These are phyloP conservation scores for Drosophila pandora DNA, from an alignment of 1,140 invertebrate species.

Conservation along the genomic window DNA sequence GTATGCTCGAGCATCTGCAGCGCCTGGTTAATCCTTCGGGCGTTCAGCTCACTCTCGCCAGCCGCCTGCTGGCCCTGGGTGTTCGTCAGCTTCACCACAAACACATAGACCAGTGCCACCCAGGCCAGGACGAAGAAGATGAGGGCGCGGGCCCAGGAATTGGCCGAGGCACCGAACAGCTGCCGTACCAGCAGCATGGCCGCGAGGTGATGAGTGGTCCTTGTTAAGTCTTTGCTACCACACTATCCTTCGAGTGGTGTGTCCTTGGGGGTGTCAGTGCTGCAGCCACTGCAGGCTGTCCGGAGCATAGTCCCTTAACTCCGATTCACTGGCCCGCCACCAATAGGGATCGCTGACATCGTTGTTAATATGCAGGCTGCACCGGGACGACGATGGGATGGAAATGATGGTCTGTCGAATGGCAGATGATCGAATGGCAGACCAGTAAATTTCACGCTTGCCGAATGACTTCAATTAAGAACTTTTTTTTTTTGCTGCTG, in stretches of 20 bases:
- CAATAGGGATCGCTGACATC: not conserved
- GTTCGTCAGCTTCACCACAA: constrained; percentile 74
- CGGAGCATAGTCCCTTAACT: not conserved
- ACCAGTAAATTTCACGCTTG: not conserved
- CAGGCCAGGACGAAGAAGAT: constrained; percentile 80
- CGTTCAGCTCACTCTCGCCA: constrained; percentile 64
- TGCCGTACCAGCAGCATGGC: constrained; percentile 79
- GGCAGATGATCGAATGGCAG: not conserved
- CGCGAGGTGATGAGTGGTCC: not conserved
- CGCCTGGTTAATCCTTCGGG: constrained; percentile 74
- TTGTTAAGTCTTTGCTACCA: not conserved
- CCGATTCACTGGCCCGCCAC: not conserved
- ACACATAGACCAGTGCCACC: constrained; percentile 80
- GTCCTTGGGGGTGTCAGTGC: not conserved
- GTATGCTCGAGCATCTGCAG: constrained; percentile 76
- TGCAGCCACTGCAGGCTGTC: not conserved
- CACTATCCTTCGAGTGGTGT: not conserved
- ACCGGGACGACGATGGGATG: not conserved
- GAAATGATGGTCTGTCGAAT: not conserved
- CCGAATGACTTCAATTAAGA: constrained; percentile 2
- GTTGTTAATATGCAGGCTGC: not conserved
- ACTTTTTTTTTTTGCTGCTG: not conserved
- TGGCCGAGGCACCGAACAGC: constrained; percentile 77
- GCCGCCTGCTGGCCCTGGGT: constrained; percentile 55
- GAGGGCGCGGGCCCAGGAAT: constrained; percentile 78